Evolutionary conservation across 2,113 vertebrate genomes (phyloP), one percentile per base, ranked within the genome.

Genomic region (Nestor notabilis): DNA sequence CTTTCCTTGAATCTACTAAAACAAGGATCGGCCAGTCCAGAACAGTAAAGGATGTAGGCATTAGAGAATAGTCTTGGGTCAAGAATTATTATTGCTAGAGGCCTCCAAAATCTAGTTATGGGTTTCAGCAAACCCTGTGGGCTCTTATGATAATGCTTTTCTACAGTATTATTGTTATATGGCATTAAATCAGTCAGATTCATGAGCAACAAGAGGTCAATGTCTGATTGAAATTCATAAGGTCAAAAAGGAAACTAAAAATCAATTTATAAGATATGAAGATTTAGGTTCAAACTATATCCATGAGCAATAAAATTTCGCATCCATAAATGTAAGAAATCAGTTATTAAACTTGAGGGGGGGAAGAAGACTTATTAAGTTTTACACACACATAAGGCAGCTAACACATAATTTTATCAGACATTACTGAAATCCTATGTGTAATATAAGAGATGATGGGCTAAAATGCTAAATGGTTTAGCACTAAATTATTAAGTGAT

Each of bases 241-340:
- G 98, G 98, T 98, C 98, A 98, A 98, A 98, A 98, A 98, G 98
- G 98, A 98, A 98, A 98, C 98, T 98, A 98, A 98, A 98, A 98
- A 98, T 98, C 98, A 98, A 98, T 98, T 98, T 98, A 98, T 98
- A 98, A 98, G 98, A 98, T 98, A 98, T 98, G 98, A 98, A 98
- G 98, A 98, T 98, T 98, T 98, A 98, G 98, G 98, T 98, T 98
- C 98, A 98, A 98, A 98, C 98, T 98, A 98, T 98, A 98, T 98
- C 98, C 98, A 98, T 61, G 97, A 98, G 98, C 97, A 97, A 98
- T 98, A 98, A 98, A 98, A 98, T 97, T 97, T 98, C 98, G 98
- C 98, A 98, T 98, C 98, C 98, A 98, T 98, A 98, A 98, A 98
- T 98, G 98, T 98, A 98, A 98, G 98, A 98, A 98, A 98, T 98